Base-by-base conservation (phyloP, 2,113 vertebrate genomes). In the Stegostoma tigrinum region DNA sequence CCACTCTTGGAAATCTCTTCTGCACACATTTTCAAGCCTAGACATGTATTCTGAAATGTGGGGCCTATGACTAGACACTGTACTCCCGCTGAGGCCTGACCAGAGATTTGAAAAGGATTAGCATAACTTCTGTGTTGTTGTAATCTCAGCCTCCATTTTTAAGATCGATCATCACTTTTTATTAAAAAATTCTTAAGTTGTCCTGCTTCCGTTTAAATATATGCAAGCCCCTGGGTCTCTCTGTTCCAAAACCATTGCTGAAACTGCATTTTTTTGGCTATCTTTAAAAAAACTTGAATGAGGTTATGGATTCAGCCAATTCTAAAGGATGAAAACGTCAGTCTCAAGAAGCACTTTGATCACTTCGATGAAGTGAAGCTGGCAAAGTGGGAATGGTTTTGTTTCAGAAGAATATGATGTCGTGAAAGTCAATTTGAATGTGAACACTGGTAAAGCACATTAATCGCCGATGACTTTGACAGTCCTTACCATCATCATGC, bases 361-460 rank as follows among this genome's bases (percentile, higher is more conserved):
- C n/a, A n/a, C n/a, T n/a, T 34, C 12, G 23, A 45, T 6, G 45
- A 27, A 38, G n/a, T 14, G 61, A 7, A 27, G 55, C 2, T 34
- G 55, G 7, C 55, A 61, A 38, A 67, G 27, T 21, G 64, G 23
- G n/a, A 66, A 27, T 64, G 14, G 19, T 7, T 68, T 94, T 70
- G 67, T n/a, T 72, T 94, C 45, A 12, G 12, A 95, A 45, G 27
- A 48, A 48, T 34, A 10, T 24, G 55, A 72, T 45, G 45, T 2
- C 34, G 45, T 21, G 80, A 83, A 45, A 42, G 19, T 38, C 38
- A 45, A 83, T 83, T 83, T 83, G 80, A 45, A 83, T 83, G 80
- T 83, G 80, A 52, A 72, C 67, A 67, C 89, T 93, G 89, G 67
- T 95, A 75, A 95, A 75, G 67, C 67, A 52, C 67, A 95, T 95